Base-by-base conservation (phyloP, 2,797 vertebrate species). In the Selene dorsalis region DNA sequence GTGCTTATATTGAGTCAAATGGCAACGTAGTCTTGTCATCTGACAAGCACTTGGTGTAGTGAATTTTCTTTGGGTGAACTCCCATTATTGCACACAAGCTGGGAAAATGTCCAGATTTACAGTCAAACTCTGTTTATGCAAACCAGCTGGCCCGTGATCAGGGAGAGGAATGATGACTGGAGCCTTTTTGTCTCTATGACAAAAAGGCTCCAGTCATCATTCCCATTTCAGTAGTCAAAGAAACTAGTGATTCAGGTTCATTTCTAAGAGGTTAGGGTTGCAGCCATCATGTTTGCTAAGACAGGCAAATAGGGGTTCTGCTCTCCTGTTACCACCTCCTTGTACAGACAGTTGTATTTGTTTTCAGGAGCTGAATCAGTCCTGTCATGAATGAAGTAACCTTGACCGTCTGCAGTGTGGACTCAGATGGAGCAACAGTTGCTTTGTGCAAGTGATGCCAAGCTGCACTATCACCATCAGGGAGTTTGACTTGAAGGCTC, bases 371-470 rank as follows among this genome's bases (percentile, higher is more conserved):
- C 28, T n/a, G 2, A 83, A 67, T 67, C 39, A 56, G 2, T 69
- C 32, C 69, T 47, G n/a, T 64, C 57, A 26, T 45, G 75, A 75
- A 87, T 69, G 71, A 65, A 53, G 41, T 39, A 60, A 55, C 66
- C 57, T 58, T 67, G 63, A 69, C 77, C 75, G 68, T 79, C 75
- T 84, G 71, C 73, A 43, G 32, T 43, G 47, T 35, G 57, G 53
- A 84, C 50, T 75, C 56, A 5, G 52, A 66, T 64, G 70, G 38
- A 77, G 53, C 58, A 74, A 72, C 59, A 59, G 53, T 70, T 11
- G 0, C 61, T 73, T 32, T 55, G 50, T 71, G 69, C 13, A 60
- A 11, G 2, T 66, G 16, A 58, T 69, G 38, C 30, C 35, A 59
- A 17, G 52, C 50, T 68, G 24, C 47, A 35, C 52, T n/a, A n/a